Evolutionary conservation across 2,888 invertebrate species (phyloP).

Genomic region (Cepaea hortensis): DNA sequence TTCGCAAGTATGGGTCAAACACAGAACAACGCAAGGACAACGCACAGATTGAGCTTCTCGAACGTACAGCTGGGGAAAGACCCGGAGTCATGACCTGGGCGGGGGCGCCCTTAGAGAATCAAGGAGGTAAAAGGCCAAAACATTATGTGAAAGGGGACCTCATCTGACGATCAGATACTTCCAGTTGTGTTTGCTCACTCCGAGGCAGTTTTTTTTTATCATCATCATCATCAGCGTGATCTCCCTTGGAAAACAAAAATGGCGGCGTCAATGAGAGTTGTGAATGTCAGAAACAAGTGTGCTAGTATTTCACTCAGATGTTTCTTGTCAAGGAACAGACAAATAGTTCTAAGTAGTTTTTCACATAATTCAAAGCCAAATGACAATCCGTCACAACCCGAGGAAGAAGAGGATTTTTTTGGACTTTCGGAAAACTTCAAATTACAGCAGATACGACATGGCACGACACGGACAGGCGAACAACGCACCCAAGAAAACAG

Average conservation of each 20-base stretch:
- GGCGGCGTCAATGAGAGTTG: slow-evolving; percentile 24
- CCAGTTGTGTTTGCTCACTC: too few relatives aligned
- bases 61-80: too few relatives aligned
- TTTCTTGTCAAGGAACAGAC: not conserved
- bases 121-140: too few relatives aligned
- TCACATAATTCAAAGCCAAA: not conserved
- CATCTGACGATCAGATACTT: too few relatives aligned
- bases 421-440: slow-evolving; percentile 41
- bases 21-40: too few relatives aligned
- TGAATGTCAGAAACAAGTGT: not conserved
- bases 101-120: too few relatives aligned
- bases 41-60: too few relatives aligned
- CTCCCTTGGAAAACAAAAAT: slow-evolving; percentile 18
- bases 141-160: too few relatives aligned
- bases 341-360: not conserved
- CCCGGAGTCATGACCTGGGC: too few relatives aligned
- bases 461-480: not conserved
- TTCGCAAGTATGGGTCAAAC: too few relatives aligned
- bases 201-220: too few relatives aligned
- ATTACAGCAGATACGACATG: slow-evolving; percentile 36
- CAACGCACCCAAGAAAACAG: not conserved
- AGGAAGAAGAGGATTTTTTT: slow-evolving; percentile 38
- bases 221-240: not conserved
- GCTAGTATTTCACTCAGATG: not conserved
- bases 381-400: not conserved